Conservation (phyloP, 2,113 vertebrate species). For the Corythoichthys intestinalis region DNA sequence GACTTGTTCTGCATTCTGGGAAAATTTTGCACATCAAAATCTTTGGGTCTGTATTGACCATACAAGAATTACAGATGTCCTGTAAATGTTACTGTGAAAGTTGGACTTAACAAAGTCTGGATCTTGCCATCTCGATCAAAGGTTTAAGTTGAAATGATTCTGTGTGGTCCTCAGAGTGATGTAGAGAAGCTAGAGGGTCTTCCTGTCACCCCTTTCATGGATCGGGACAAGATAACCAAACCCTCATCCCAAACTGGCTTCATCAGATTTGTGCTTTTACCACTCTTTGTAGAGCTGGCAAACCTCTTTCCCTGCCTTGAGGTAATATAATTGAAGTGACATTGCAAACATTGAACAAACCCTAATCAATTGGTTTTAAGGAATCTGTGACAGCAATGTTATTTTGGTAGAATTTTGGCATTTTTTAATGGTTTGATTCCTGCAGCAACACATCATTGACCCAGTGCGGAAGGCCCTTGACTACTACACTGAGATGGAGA, state of each 20-base stretch:
- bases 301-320: slow-evolving; percentile 77
- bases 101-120: neutral
- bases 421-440: neutral
- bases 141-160: neutral
- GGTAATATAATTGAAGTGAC: slow-evolving; percentile 40
- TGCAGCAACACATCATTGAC: slow-evolving; percentile 74
- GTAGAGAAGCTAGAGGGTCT: slow-evolving; percentile 78
- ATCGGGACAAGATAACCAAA: slow-evolving; percentile 77
- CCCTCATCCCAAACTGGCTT: slow-evolving; percentile 77
- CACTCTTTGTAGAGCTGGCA: slow-evolving; percentile 74
- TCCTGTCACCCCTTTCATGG: slow-evolving; percentile 78
- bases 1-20: neutral
- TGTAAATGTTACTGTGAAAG: neutral
- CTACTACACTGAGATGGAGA: slow-evolving; percentile 80
- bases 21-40: neutral
- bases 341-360: neutral
- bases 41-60: neutral
- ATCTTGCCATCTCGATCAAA: neutral
- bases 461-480: slow-evolving; percentile 75
- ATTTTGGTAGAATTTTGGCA: neutral
- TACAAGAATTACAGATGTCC: neutral
- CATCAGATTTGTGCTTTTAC: slow-evolving; percentile 76
- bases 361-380: neutral
- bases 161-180: slow-evolving; percentile 64
- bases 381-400: neutral